Percentiles rank a stretch among this genome's conserved stretches.
phyloP scores from a whole-genome alignment of 2,113 vertebrate genomes.

The Tenrec ecaudatus region DNA sequence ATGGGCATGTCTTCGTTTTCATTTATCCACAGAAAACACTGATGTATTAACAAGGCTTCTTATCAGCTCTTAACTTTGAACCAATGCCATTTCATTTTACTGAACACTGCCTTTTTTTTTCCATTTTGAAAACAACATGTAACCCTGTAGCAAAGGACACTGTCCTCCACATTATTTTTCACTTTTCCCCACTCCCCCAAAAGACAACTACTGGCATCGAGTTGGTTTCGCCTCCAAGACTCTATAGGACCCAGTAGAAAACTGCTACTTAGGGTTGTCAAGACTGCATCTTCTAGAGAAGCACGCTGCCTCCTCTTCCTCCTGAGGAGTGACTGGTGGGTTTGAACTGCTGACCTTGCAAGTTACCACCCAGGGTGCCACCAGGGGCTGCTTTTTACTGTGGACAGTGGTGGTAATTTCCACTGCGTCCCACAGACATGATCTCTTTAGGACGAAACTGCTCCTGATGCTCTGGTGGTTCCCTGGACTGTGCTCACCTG shows the following conservation, averaged over 20 bases:
- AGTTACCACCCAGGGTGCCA: too few relatives aligned
- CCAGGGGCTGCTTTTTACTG: not conserved
- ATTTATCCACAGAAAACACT: constrained; percentile 47
- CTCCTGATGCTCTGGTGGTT: not conserved
- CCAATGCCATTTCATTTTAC: constrained; percentile 14
- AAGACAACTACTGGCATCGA: too few relatives aligned
- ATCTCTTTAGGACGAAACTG: not conserved
- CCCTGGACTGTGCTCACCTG: not conserved
- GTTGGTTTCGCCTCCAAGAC: too few relatives aligned
- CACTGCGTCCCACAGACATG: not conserved
- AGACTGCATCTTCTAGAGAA: too few relatives aligned
- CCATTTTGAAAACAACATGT: not conserved
- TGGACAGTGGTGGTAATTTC: constrained; percentile 8
- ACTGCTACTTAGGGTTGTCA: too few relatives aligned
- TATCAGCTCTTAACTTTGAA: constrained; percentile 29
- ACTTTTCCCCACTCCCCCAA: too few relatives aligned
- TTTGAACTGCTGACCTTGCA: too few relatives aligned
- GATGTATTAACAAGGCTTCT: not conserved
- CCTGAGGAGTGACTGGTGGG: too few relatives aligned
- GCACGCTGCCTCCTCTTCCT: too few relatives aligned
- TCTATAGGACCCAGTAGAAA: too few relatives aligned
- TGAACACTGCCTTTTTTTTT: not conserved
- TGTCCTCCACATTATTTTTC: not conserved
- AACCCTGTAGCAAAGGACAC: not conserved
- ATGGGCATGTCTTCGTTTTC: constrained; percentile 41